phyloP scores from a whole-genome alignment of 2,888 invertebrate species.

The Drosophila borborema region DNA sequence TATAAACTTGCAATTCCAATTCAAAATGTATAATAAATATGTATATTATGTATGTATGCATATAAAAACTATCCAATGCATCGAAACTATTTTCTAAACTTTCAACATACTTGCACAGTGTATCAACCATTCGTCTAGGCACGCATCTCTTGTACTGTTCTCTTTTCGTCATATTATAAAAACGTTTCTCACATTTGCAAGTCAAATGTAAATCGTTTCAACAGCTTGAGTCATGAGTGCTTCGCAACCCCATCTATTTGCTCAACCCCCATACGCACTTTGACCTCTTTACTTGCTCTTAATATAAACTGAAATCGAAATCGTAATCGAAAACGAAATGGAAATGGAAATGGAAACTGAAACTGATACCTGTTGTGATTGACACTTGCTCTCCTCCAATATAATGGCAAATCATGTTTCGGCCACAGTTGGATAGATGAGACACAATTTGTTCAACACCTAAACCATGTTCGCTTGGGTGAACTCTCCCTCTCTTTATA shows the following conservation, averaged over 20 bases:
- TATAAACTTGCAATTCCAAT: no score
- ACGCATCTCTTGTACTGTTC: not conserved
- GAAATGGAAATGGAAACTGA: slow-evolving; percentile 6
- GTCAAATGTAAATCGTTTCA: slow-evolving; percentile 46
- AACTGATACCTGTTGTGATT: slow-evolving; percentile 34
- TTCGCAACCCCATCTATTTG: not conserved
- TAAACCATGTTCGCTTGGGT: slow-evolving; percentile 23
- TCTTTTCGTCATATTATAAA: not conserved
- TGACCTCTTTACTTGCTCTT: not conserved
- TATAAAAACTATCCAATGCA: no score
- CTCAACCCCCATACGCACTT: not conserved
- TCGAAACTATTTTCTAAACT: not conserved
- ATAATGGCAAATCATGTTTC: slow-evolving; percentile 62
- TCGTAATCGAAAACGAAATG: slow-evolving; percentile 4
- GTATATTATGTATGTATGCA: no score
- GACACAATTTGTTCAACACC: slow-evolving; percentile 17
- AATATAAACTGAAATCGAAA: slow-evolving; percentile 3
- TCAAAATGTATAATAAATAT: no score
- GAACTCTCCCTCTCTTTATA: no score
- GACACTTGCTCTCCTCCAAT: slow-evolving; percentile 45
- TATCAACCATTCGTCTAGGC: not conserved
- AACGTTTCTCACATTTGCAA: slow-evolving; percentile 50
- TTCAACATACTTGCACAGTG: not conserved
- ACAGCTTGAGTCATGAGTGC: slow-evolving; percentile 13
- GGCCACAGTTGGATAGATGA: slow-evolving; percentile 7